Conservation (phyloP, 1,140 invertebrate species). For the Lepidurus apus region DNA sequence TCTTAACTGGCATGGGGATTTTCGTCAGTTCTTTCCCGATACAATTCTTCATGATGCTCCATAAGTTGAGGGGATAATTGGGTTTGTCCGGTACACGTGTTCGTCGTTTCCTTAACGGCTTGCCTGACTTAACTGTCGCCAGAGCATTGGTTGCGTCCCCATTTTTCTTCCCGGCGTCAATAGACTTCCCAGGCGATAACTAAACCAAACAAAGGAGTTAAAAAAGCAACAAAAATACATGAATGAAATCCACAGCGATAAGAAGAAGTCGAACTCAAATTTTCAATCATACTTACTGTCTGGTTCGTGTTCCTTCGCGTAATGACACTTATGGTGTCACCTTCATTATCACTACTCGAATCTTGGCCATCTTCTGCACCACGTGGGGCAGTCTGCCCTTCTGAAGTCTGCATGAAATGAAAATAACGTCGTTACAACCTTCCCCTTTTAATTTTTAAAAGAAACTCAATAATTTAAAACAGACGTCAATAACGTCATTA, state of each 20-base stretch:
- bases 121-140: conserved; percentile 4
- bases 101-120: conserved; percentile 52
- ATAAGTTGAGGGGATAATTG: conserved; percentile 90
- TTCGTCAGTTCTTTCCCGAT: conserved; percentile 98
- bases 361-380: conserved; percentile 41
- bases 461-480: neutral
- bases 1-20: conserved; percentile 91
- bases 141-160: conserved; percentile 14
- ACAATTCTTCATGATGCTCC: conserved; percentile 99
- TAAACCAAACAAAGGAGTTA: neutral
- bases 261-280: neutral
- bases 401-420: conserved; percentile 32
- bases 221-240: no score
- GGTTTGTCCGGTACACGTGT: conserved; percentile 85
- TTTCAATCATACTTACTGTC: neutral
- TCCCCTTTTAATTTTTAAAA: neutral
- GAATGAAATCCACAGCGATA: neutral
- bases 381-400: conserved; percentile 32
- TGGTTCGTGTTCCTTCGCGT: conserved; percentile 39
- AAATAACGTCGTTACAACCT: neutral
- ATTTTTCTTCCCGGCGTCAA: conserved; percentile 26
- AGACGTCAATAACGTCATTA: no score
- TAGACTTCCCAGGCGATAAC: conserved; percentile 17
- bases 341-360: conserved; percentile 44
- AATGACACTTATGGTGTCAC: conserved; percentile 41